Base-by-base conservation (phyloP, 2,113 vertebrate species). In the Brachionichthys hirsutus region DNA sequence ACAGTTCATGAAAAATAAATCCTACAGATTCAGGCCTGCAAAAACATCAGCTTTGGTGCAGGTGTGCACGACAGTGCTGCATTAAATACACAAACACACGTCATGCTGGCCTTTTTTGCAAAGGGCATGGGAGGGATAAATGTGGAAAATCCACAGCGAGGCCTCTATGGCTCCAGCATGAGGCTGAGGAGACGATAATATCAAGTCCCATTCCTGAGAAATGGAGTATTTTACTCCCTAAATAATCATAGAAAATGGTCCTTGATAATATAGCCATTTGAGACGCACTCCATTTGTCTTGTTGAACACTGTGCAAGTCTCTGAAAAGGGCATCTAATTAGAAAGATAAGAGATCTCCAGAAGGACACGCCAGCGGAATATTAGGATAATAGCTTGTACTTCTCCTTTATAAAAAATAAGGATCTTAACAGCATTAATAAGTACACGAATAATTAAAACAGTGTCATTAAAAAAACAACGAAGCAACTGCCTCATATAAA, bases 121-220 rank as follows among this genome's bases (percentile, higher is more conserved):
- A 73, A 79, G 67, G 70, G 58, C 67, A 40, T 15, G 62, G 75
- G 56, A 50, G 55, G 51, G 30, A 66, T 71, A 62, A 49, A 70
- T 77, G 45, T 77, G 75, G 70, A 73, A 62, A 62, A 80, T 85
- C 65, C 61, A n/a, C 50, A 42, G 42, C 40, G 51, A 30, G 24
- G 24, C 2, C 24, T 30, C 24, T 30, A 30, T 38, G 34, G 56
- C 22, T 66, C 42, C 16, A 59, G 30, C 9, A 1, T 43, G 41
- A 65, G 19, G 22, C 49, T 54, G 46, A 63, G 53, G 44, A 67
- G 48, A 52, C 55, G 15, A 67, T 50, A 44, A 34, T 10, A 64
- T 40, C 13, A 22, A 38, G 15, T 34, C 12, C 53, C 20, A 46
- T 30, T 38, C 3, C 19, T 41, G 14, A 40, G 6, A 38, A 49